Evolutionary conservation across 2,113 vertebrate species (phyloP).

Genomic region (Otolemur garnettii): DNA sequence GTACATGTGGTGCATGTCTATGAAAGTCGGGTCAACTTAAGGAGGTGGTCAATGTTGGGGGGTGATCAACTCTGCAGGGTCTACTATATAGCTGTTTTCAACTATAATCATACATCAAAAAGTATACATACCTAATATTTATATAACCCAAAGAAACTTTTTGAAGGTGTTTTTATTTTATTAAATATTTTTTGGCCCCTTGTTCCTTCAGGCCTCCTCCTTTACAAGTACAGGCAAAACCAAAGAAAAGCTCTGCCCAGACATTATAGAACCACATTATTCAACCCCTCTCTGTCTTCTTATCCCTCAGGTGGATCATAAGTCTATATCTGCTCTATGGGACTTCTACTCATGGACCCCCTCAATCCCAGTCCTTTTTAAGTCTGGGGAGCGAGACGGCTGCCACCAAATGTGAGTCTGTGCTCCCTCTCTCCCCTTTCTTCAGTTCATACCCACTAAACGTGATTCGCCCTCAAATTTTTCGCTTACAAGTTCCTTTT

Average conservation of each 20-base stretch:
- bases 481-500: background rate
- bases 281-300: background rate
- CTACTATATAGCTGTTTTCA: background rate
- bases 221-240: background rate
- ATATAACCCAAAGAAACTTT: background rate
- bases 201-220: background rate
- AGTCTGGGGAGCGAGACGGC: background rate
- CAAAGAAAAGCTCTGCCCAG: background rate
- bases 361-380: background rate
- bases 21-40: no score
- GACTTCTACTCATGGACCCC: background rate
- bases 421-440: rapidly evolving
- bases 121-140: background rate
- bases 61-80: no score
- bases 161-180: no score
- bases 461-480: background rate
- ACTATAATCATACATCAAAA: background rate
- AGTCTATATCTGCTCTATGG: background rate
- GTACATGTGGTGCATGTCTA: no score
- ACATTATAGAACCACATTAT: background rate
- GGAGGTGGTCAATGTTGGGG: no score
- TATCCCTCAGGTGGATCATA: background rate
- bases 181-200: background rate
- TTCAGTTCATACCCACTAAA: background rate
- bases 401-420: background rate